Evolutionary conservation across 1,140 invertebrate genomes (phyloP).

Genomic region (Scylla paramamosain): DNA sequence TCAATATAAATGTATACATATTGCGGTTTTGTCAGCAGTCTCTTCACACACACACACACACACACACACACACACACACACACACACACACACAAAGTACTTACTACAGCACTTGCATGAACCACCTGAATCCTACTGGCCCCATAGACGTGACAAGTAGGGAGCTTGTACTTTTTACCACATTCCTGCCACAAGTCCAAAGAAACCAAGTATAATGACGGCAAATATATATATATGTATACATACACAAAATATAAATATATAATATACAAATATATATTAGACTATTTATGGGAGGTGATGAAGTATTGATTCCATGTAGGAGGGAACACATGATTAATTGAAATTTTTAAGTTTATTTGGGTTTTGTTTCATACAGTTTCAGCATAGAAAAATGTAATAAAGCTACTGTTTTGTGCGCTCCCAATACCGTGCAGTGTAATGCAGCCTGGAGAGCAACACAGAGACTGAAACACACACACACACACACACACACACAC

Average conservation of each 20-base stretch:
- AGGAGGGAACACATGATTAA: background rate
- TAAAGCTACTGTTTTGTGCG: too few relatives aligned
- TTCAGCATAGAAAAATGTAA: too few relatives aligned
- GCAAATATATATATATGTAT: background rate
- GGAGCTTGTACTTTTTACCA: background rate
- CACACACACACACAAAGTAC: background rate
- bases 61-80: background rate
- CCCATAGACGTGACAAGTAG: background rate
- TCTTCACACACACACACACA: background rate
- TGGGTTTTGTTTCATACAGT: background rate
- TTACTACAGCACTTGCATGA: background rate
- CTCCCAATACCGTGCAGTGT: background rate
- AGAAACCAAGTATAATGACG: background rate
- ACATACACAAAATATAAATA: background rate
- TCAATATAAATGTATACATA: background rate
- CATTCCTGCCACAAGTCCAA: background rate
- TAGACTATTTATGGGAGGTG: background rate
- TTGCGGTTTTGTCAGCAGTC: background rate
- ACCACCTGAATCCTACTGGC: background rate
- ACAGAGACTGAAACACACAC: background rate
- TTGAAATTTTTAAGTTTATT: background rate
- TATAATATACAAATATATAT: slow-evolving; percentile 25
- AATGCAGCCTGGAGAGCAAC: too few relatives aligned
- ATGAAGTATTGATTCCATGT: background rate
- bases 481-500: slow-evolving; percentile 18